Evolutionary conservation across 2,888 invertebrate species (phyloP), one percentile per base, ranked within the genome.

Genomic region (Eupithecia subfuscata): DNA sequence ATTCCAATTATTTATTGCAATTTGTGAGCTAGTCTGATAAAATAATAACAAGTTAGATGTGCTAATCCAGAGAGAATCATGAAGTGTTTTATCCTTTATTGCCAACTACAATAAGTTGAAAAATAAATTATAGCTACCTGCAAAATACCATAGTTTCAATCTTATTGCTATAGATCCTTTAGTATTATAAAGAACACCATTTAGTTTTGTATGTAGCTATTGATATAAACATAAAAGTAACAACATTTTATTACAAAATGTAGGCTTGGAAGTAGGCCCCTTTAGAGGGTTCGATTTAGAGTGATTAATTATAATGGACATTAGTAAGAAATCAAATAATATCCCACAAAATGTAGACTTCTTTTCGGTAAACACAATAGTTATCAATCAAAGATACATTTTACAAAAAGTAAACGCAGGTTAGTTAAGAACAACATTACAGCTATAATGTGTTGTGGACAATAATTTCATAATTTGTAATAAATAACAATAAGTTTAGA

Each of bases 381-480:
- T 22, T 9, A 22, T 52, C n/a, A 22, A n/a, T 22, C 16, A n/a
- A 56, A 52, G 22, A 56, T 4, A 56, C 18, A 52, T 56, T 56
- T 22, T 22, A 22, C 22, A 56, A 56, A 11, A 22, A n/a, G 9
- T n/a, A n/a, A 3, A 22, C 11, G 56, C 56, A 56, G 22, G 22
- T 22, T 22, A 1, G 22, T 3, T 56, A 56, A 25, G 12, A 60
- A 60, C 60, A 60, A 60, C 12, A 60, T 56, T 12, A 25, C 60
- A 60, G n/a, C 40, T 40, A 22, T 56, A 60, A 60, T 37, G 63
- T 68, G 67, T 74, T 67, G 70, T 74, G 65, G 67, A 72, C 48
- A 56, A 52, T 9, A 67, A 56, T 34, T 43, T 67, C 34, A 67
- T 71, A 65, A 74, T 74, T 74, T 40, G 30, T 73, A 74, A 18